These are phyloP conservation scores for Glossosoma conforme DNA, from an alignment of 1,140 invertebrate species.

Conservation along the genomic window DNA sequence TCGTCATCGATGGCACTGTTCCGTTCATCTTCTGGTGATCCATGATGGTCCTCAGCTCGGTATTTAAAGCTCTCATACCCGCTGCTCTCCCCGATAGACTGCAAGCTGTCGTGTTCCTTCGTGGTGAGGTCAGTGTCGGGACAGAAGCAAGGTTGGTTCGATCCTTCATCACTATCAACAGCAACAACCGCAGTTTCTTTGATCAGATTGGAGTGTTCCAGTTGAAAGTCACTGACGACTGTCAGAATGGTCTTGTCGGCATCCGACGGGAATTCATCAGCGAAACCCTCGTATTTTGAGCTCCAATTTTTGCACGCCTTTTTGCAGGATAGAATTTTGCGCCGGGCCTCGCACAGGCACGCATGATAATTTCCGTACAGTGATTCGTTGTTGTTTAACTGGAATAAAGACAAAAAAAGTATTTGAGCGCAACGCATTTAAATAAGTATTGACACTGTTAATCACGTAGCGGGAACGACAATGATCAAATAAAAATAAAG, in stretches of 20 bases:
- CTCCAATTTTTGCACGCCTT: constrained; percentile 74
- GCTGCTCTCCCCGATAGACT: constrained; percentile 74
- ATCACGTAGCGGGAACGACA: no score
- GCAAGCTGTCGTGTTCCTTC: constrained; percentile 55
- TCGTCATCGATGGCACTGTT: constrained; percentile 1
- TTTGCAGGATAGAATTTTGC: constrained; percentile 67
- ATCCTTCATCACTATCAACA: constrained; percentile 16
- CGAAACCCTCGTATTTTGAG: constrained; percentile 64
- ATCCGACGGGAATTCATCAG: constrained; percentile 40
- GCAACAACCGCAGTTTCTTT: constrained; percentile 12
- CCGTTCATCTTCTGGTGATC: constrained; percentile 33
- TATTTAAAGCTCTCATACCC: constrained; percentile 79
- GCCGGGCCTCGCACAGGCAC: constrained; percentile 76
- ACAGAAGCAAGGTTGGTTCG: constrained; percentile 7
- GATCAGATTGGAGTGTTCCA: constrained; percentile 27
- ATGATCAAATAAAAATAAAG: no score
- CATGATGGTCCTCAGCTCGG: constrained; percentile 52
- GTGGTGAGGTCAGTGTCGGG: constrained; percentile 35
- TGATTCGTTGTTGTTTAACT: constrained; percentile 47
- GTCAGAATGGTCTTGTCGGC: constrained; percentile 37
- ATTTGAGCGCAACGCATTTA: no score
- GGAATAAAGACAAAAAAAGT: constrained; percentile 18
- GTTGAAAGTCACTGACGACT: constrained; percentile 28
- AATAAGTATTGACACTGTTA: no score
- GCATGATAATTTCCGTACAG: constrained; percentile 76